phyloP scores from a whole-genome alignment of 2,113 vertebrate species.

The Clarias gariepinus region DNA sequence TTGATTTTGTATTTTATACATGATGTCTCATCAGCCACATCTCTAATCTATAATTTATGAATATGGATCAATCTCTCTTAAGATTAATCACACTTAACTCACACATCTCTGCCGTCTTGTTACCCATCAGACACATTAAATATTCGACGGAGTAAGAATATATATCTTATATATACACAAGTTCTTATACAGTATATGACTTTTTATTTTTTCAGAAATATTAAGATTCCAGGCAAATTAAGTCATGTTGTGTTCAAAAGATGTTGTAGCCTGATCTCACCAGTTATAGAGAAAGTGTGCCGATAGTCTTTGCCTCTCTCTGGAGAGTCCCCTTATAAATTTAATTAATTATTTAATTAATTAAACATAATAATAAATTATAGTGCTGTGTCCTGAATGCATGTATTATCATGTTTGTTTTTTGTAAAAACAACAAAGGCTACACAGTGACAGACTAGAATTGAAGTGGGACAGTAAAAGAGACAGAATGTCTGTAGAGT shows the following conservation, averaged over 20 bases:
- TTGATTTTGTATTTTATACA: slow-evolving; percentile 11
- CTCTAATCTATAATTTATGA: neutral
- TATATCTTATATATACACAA: neutral
- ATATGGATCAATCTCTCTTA: neutral
- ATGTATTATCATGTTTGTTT: too few species aligned
- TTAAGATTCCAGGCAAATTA: neutral
- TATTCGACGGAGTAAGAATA: neutral
- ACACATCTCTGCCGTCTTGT: neutral
- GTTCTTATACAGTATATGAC: neutral
- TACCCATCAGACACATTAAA: neutral
- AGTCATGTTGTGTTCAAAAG: neutral
- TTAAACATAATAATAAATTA: too few species aligned
- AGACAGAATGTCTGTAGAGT: neutral
- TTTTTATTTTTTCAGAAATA: neutral
- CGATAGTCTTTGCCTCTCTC: too few species aligned
- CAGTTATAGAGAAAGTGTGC: too few species aligned
- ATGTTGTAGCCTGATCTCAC: too few species aligned
- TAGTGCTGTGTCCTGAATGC: too few species aligned
- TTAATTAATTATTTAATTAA: too few species aligned
- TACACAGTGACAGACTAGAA: neutral
- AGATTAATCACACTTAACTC: neutral
- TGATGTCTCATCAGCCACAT: neutral
- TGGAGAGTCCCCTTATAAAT: too few species aligned
- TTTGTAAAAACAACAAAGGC: neutral
- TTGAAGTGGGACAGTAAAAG: neutral